phyloP scores from a whole-genome alignment of 2,797 vertebrate species.

The Mormyrops boulengeri region DNA sequence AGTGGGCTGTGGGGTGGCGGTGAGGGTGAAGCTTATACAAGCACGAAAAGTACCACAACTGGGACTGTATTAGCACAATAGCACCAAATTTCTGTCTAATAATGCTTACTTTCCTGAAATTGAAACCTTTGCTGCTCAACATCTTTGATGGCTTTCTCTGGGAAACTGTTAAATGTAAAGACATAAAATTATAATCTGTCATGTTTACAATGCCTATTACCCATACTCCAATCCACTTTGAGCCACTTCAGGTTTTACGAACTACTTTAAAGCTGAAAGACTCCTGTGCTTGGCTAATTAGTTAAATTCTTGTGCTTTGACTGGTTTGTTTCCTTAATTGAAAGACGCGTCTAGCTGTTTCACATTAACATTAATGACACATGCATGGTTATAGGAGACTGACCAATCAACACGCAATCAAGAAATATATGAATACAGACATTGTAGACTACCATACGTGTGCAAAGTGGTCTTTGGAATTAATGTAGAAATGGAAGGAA shows the following conservation, averaged over 20 bases:
- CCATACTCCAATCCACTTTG: not conserved
- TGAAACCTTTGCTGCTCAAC: no score
- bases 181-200: no score
- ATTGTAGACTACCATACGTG: not conserved
- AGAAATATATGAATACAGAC: not conserved
- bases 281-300: not conserved
- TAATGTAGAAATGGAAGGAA: not conserved
- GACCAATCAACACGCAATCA: not conserved
- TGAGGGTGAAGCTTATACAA: no score
- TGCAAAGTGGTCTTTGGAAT: constrained; percentile 11
- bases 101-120: no score
- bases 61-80: no score
- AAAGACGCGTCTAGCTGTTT: not conserved
- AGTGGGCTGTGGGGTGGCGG: no score
- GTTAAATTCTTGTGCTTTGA: not conserved
- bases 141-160: no score
- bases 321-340: not conserved
- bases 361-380: not conserved
- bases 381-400: no score
- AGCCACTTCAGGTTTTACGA: not conserved
- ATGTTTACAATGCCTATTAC: no score
- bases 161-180: no score
- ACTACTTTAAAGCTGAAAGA: not conserved
- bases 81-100: no score
- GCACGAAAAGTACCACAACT: no score